Conservation (phyloP, 2,888 invertebrate genomes). For the Heliconius cydno region DNA sequence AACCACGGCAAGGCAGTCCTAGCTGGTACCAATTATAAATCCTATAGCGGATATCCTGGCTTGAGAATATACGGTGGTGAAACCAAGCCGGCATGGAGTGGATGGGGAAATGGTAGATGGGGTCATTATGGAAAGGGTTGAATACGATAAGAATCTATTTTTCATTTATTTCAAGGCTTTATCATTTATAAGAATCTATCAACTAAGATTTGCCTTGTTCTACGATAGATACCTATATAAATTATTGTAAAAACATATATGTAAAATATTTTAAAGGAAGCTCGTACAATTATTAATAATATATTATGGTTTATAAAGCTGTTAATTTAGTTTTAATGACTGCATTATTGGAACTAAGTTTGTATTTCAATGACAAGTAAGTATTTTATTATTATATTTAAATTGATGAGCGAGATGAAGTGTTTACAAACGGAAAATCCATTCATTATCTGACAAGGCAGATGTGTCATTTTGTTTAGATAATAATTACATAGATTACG, state of each 20-base stretch:
- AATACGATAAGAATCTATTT: slow-evolving; percentile 29
- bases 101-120: slow-evolving; percentile 80
- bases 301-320: neutral
- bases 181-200: neutral
- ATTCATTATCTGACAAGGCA: slow-evolving; percentile 2
- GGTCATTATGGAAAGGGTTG: slow-evolving; percentile 79
- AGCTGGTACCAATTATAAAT: slow-evolving; percentile 84
- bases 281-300: slow-evolving; percentile 7
- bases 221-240: no score
- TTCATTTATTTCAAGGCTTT: neutral
- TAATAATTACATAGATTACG: slow-evolving; percentile 1
- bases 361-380: slow-evolving; percentile 21
- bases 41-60: slow-evolving; percentile 85
- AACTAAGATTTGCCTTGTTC: no score
- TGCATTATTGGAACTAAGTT: slow-evolving; percentile 11
- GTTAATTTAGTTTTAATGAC: slow-evolving; percentile 41
- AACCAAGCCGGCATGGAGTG: slow-evolving; percentile 71
- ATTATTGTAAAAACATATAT: neutral
- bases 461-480: slow-evolving; percentile 13
- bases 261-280: neutral
- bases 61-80: slow-evolving; percentile 87
- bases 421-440: slow-evolving; percentile 30
- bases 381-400: slow-evolving; percentile 16
- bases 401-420: slow-evolving; percentile 24
- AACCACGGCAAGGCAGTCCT: slow-evolving; percentile 59